phyloP scores from a whole-genome alignment of 2,888 invertebrate genomes.

The Lepidocyrtinus sp. region DNA sequence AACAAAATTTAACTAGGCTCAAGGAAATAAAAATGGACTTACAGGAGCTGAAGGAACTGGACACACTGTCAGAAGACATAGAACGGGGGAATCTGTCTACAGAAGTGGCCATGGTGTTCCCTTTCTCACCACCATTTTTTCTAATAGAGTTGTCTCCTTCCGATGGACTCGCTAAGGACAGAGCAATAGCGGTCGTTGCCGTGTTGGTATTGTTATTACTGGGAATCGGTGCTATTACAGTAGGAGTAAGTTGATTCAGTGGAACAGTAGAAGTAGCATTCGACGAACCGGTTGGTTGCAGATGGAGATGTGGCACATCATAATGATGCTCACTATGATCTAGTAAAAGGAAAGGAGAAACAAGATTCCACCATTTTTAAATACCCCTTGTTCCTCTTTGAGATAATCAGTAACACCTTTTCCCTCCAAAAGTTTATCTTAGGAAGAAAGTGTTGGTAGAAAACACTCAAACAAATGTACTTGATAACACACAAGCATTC shows the following conservation, averaged over 20 bases:
- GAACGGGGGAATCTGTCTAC: conserved; percentile 71
- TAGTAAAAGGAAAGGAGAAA: conserved; percentile 43
- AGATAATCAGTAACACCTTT: neutral
- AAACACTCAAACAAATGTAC: too few relatives aligned
- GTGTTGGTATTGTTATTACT: conserved; percentile 45
- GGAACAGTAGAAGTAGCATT: conserved; percentile 72
- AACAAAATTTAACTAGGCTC: neutral
- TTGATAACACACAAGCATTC: too few relatives aligned
- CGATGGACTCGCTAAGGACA: conserved; percentile 47
- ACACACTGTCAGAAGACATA: conserved; percentile 72
- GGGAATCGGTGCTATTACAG: conserved; percentile 53
- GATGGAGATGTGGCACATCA: conserved; percentile 83
- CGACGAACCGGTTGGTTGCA: conserved; percentile 76
- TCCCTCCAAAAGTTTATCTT: too few relatives aligned
- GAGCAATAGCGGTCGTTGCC: conserved; percentile 6
- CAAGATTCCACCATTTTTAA: conserved; percentile 29
- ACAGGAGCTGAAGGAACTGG: conserved; percentile 72
- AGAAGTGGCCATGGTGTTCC: conserved; percentile 52
- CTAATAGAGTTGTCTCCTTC: conserved; percentile 46
- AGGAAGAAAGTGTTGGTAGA: too few relatives aligned
- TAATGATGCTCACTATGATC: conserved; percentile 87
- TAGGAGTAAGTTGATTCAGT: conserved; percentile 63
- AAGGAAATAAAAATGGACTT: conserved; percentile 65
- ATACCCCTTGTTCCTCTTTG: neutral
- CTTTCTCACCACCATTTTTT: conserved; percentile 39